phyloP scores from a whole-genome alignment of 2,113 vertebrate genomes.

The Chaetodon trifascialis region DNA sequence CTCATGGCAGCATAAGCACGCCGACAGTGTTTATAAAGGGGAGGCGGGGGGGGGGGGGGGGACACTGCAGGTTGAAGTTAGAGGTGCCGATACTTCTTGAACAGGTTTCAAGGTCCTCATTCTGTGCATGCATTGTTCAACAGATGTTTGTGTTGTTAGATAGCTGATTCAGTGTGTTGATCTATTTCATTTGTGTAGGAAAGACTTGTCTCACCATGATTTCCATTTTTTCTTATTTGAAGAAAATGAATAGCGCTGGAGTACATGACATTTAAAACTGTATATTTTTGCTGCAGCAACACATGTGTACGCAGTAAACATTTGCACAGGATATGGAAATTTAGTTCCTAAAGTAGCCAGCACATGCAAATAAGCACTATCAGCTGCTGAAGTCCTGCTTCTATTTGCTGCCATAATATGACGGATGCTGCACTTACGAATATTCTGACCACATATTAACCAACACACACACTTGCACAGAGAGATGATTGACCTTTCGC shows the following conservation, averaged over 20 bases:
- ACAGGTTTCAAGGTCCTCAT: no score
- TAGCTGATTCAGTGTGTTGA: no score
- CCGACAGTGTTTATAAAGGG: no score
- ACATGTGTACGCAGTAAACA: background rate
- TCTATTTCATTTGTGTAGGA: background rate
- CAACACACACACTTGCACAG: background rate
- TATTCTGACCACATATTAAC: background rate
- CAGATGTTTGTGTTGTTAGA: no score
- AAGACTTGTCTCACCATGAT: background rate
- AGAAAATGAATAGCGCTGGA: background rate
- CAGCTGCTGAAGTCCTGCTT: background rate
- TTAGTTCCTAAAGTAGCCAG: background rate
- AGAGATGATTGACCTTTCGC: slow-evolving; percentile 12
- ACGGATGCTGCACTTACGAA: background rate
- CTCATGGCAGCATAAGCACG: no score
- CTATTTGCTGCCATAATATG: background rate
- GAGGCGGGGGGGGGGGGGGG: no score
- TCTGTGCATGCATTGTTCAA: no score
- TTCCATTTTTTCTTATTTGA: background rate
- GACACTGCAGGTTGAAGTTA: no score
- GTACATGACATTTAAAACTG: background rate
- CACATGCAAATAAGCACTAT: background rate
- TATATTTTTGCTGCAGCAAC: background rate
- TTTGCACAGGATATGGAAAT: background rate
- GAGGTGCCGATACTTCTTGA: no score